These are phyloP conservation scores for Scaptomyza flava DNA, from an alignment of 2,888 invertebrate genomes.

Conservation along the genomic window DNA sequence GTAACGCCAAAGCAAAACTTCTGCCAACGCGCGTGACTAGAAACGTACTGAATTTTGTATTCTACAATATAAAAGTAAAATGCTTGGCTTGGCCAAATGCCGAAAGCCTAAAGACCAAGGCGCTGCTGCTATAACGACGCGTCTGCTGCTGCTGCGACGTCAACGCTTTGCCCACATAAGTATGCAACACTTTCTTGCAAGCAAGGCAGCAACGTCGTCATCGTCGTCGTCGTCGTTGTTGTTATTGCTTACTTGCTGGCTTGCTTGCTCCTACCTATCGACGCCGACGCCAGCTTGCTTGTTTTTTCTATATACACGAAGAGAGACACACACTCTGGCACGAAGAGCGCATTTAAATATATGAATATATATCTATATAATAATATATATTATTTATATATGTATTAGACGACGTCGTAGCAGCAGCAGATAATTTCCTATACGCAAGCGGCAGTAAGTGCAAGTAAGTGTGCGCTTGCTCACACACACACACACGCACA, in stretches of 20 bases:
- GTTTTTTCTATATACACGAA: constrained; percentile 46
- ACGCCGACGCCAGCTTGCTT: constrained; percentile 36
- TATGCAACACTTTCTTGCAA: constrained; percentile 79
- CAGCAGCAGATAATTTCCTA: constrained; percentile 78
- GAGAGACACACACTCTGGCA: constrained; percentile 13
- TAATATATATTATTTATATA: constrained; percentile 81
- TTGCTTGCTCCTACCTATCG: constrained; percentile 64
- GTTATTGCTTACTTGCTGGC: constrained; percentile 54
- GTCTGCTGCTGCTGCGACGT: constrained; percentile 53
- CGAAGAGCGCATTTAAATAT: constrained; percentile 70
- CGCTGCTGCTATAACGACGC: constrained; percentile 64
- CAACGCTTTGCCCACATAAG: constrained; percentile 73
- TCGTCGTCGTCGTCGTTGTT: background rate
- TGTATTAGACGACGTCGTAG: constrained; percentile 74
- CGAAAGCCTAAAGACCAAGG: constrained; percentile 71
- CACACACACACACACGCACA: constrained; percentile 53
- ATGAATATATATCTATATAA: constrained; percentile 71
- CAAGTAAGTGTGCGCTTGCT: constrained; percentile 80
- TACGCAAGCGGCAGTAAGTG: constrained; percentile 73
- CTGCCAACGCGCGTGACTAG: constrained; percentile 81
- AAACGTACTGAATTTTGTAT: constrained; percentile 81
- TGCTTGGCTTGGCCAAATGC: constrained; percentile 65
- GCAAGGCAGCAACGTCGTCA: constrained; percentile 53
- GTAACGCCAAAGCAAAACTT: constrained; percentile 78
- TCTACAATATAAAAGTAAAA: constrained; percentile 71